Base-by-base conservation (phyloP, 37 sponge, comb jelly and placozoan genomes). In the Aphrocallistes beatrix region DNA sequence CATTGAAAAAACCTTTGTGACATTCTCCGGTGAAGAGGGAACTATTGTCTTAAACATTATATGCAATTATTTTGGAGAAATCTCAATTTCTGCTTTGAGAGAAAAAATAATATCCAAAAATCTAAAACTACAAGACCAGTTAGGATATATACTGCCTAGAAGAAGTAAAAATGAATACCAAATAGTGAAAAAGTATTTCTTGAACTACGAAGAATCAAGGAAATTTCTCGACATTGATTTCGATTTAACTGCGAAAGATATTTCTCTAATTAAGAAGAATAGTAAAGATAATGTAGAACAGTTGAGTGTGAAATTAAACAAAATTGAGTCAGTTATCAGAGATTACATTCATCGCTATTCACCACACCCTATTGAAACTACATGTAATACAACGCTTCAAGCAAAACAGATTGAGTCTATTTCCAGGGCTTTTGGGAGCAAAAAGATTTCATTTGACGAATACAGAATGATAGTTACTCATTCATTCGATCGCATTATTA, bases 51-150 rank as follows among this genome's bases (percentile, higher is more conserved):
- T 60, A 6, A 30, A 19, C 3, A 60, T 60, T 28, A 60, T 60
- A 25, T 6, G n/a, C 28, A 60, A 60, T 19, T 25, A 32, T 13
- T 32, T 60, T 60, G 17, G 17, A 6, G 75, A 60, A 60, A 60
- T 60, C 8, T 25, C 8, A 60, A 8, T 28, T 6, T 19, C 75
- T 30, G n/a, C 10, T 19, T 21, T 60, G 34, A 19, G 75, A 60
- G 34, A 60, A 30, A 60, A 19, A 30, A 13, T 60, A 3, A 60
- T 19, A 32, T 21, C 25, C 21, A 60, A 28, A 6, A 28, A 60
- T 60, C n/a, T 60, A 28, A 60, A 60, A 60, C n/a, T 60, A 60
- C 75, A 60, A 60, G 75, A 60, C n/a, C 75, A 60, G 21, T 28
- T 60, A 6, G 10, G 75, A 25, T 60, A 30, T 30, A 60, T 60